Conservation (phyloP, 2,797 vertebrate genomes). For the Vireo griseus region DNA sequence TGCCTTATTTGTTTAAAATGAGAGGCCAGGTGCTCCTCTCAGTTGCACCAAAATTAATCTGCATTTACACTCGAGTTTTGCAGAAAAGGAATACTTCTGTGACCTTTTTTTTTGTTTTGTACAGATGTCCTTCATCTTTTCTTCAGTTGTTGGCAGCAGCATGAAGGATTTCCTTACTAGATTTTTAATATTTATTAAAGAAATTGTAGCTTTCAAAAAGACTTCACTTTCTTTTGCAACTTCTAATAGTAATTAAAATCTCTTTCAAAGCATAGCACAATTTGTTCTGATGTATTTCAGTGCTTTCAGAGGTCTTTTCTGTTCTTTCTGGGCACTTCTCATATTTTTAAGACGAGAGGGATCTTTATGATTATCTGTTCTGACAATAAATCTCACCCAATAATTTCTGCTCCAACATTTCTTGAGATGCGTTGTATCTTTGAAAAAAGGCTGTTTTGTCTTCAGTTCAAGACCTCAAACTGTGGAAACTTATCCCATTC, state of each 20-base stretch:
- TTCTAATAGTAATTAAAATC: not conserved
- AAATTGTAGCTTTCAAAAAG: not conserved
- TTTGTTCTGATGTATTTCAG: not conserved
- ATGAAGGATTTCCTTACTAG: not conserved
- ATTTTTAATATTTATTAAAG: not conserved
- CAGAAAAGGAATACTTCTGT: not conserved
- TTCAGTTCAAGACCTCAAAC: not conserved
- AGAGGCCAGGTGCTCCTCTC: not conserved
- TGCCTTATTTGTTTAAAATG: not conserved
- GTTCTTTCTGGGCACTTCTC: not conserved
- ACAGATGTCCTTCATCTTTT: not conserved
- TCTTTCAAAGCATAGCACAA: not conserved
- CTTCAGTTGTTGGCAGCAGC: not conserved
- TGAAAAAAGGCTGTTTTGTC: not conserved
- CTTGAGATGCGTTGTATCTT: not conserved
- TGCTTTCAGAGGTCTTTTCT: not conserved
- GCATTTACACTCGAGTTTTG: not conserved
- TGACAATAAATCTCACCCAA: constrained; percentile 8
- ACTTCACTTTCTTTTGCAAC: not conserved
- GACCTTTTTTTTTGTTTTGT: not conserved
- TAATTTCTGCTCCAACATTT: constrained; percentile 21
- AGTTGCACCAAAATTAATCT: not conserved
- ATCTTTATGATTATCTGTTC: not conserved
- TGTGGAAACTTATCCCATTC: not conserved
- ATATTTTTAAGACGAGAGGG: not conserved